These are phyloP conservation scores for Exaiptasia diaphana DNA, from an alignment of 64 coral and sea anemone genomes.

Conservation along the genomic window DNA sequence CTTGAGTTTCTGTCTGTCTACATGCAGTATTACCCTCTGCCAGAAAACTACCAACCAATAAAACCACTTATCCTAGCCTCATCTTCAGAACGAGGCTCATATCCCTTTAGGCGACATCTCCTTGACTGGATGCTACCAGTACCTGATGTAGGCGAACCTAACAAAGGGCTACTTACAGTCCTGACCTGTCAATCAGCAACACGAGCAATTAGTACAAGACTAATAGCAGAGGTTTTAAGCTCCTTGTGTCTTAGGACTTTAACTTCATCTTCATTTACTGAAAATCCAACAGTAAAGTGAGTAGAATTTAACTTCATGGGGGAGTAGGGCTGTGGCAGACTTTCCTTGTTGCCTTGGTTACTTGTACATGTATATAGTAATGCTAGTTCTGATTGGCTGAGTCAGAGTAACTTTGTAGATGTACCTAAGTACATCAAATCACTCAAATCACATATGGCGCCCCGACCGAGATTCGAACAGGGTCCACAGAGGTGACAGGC, in stretches of 20 bases:
- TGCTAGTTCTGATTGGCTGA: too few relatives aligned
- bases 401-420: too few relatives aligned
- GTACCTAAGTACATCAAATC: too few relatives aligned
- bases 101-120: slow-evolving; percentile 27
- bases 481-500: too few relatives aligned
- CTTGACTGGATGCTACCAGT: slow-evolving; percentile 42
- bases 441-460: too few relatives aligned
- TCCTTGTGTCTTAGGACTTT: not conserved
- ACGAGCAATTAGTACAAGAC: not conserved
- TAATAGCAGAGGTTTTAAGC: not conserved
- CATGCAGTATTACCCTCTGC: slow-evolving; percentile 15
- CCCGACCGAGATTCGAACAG: too few relatives aligned
- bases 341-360: too few relatives aligned
- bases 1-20: slow-evolving; percentile 33
- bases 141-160: not conserved
- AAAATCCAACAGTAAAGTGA: not conserved
- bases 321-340: too few relatives aligned
- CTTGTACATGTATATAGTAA: too few relatives aligned
- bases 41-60: slow-evolving; percentile 22
- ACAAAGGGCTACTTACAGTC: not conserved
- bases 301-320: too few relatives aligned
- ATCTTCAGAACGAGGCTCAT: not conserved
- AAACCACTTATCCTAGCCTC: not conserved
- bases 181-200: not conserved
- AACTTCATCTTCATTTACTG: not conserved